Conservation (phyloP, 2,113 vertebrate genomes). For the Pseudorasbora parva region DNA sequence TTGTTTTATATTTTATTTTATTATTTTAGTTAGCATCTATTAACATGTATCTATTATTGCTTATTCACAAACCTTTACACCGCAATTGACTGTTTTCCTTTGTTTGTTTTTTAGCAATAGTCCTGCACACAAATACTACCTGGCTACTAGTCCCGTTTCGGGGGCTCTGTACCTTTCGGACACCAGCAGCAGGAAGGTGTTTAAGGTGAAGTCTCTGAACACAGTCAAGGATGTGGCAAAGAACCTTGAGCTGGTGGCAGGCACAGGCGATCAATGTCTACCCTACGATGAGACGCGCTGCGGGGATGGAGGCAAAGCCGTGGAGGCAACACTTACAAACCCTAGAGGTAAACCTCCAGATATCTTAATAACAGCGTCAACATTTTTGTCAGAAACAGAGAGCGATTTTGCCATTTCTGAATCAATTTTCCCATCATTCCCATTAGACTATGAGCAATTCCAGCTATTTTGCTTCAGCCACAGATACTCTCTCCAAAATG, state of each 20-base stretch:
- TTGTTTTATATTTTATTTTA: too few species aligned
- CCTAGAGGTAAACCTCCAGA: conserved; percentile 84
- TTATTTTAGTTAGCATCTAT: too few species aligned
- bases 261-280: conserved; percentile 96
- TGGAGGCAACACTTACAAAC: conserved; percentile 92
- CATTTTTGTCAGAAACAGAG: neutral
- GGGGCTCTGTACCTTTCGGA: conserved; percentile 93
- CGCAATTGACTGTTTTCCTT: neutral
- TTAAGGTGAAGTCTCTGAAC: conserved; percentile 88
- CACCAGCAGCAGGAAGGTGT: conserved; percentile 94
- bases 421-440: conserved; percentile 12
- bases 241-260: conserved; percentile 92
- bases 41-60: too few species aligned
- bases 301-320: conserved; percentile 94
- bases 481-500: neutral
- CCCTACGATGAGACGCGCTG: conserved; percentile 96
- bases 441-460: conserved; percentile 1
- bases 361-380: neutral
- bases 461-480: neutral
- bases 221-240: conserved; percentile 91
- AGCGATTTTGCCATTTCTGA: neutral
- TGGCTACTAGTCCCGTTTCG: conserved; percentile 89
- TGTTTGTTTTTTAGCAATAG: conserved; percentile 82
- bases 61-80: neutral
- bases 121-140: conserved; percentile 96